Base-by-base conservation (phyloP, 2,113 vertebrate genomes). In the Telmatochromis sp. region DNA sequence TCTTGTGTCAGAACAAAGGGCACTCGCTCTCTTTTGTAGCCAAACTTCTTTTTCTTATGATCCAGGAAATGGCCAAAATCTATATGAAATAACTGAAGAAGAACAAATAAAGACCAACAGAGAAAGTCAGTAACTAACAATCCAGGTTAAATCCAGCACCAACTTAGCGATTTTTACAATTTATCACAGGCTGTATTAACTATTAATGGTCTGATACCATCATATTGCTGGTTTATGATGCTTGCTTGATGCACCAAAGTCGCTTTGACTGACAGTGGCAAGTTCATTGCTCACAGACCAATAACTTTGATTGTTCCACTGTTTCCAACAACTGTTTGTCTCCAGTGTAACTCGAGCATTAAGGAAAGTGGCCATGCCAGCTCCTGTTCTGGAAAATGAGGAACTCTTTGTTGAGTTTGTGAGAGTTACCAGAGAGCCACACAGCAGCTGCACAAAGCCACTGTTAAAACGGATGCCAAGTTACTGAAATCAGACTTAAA, bases 21-120 rank as follows among this genome's bases (percentile, higher is more conserved):
- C 17, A 99, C 99, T 6, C 99, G 97, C 86, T 99, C 99, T 88
- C 99, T 97, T 95, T 99, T 99, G 95, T 99, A 99, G 68, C 99
- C 99, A 97, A 99, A 99, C 89, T 99, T 99, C 93, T 99, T 99
- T 97, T 99, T 99, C 95, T 99, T 99, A 89, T 99, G 99, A 95
- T 99, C 99, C 26, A 99, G 95, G 95, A 99, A 99, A 94, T 99
- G 99, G 45, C 99, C 99, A 89, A 99, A 99, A 94, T 99, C 99
- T 95, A 99, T 99, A 90, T 99, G 98, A 96, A 99, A 99, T 86
- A 99, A 95, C 99, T 99, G 93, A 68, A 90, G 79, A 91, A 92
- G 89, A 85, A 91, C 53, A 94, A 85, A 80, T 53, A 63, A 78
- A 83, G 10, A 28, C 1, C 14, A 37, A 15, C 17, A 37, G 10